A percentile compares a stretch with the other conserved stretches of the same genome.
Evolutionary conservation across 2,797 vertebrate species (phyloP).

Genomic region (Urocyon cinereoargenteus): DNA sequence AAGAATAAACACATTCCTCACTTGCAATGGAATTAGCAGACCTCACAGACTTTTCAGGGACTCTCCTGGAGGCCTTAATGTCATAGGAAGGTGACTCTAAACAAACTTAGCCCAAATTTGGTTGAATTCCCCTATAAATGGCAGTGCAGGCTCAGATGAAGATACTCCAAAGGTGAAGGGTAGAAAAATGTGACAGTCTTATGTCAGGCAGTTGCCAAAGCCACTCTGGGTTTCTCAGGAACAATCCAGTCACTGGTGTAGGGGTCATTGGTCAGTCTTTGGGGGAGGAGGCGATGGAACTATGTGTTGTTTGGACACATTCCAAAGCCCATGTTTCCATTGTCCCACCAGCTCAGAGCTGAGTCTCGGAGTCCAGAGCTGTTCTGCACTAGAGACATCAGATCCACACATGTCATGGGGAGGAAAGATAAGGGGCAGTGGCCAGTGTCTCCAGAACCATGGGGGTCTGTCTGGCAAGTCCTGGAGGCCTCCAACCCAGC

Average conservation of each 20-base stretch:
- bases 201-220: background rate
- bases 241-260: background rate
- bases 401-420: background rate
- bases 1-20: conserved; percentile 83
- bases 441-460: conserved; percentile 33
- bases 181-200: background rate
- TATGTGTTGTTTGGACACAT: conserved; percentile 34
- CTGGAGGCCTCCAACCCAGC: background rate
- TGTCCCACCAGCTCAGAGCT: conserved; percentile 4
- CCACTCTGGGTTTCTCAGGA: background rate
- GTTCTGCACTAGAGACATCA: background rate
- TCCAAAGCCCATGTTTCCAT: conserved; percentile 41
- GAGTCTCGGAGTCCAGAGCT: conserved; percentile 54
- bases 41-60: conserved; percentile 52
- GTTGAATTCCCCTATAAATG: background rate
- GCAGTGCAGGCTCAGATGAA: background rate
- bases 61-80: conserved; percentile 61
- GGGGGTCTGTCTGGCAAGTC: conserved; percentile 54
- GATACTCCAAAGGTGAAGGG: background rate
- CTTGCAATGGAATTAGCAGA: conserved; percentile 59
- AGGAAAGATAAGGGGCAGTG: conserved; percentile 13
- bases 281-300: background rate
- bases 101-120: background rate
- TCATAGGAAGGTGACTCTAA: conserved; percentile 67
- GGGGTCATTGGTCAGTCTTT: conserved; percentile 24